phyloP scores from a whole-genome alignment of 2,113 vertebrate genomes.

The Cyanistes caeruleus region DNA sequence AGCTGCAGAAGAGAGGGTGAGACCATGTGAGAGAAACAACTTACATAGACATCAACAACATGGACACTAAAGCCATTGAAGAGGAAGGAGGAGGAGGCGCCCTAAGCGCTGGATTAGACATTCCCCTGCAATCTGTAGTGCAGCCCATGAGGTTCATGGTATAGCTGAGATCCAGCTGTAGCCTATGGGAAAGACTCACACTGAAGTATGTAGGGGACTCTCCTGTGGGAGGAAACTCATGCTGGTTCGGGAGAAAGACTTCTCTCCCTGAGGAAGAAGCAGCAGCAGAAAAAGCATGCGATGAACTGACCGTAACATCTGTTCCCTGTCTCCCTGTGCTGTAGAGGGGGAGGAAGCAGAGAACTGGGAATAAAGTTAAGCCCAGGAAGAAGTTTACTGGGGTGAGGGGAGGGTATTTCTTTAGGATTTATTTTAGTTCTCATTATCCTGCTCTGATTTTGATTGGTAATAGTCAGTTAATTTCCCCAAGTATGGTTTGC shows the following conservation, averaged over 20 bases:
- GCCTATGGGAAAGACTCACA: not conserved
- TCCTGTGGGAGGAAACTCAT: not conserved
- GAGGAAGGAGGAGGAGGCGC: not conserved
- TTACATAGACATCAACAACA: rapidly evolving
- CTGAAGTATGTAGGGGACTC: not conserved
- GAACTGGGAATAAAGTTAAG: not conserved
- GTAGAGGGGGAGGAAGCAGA: not conserved
- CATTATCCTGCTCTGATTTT: not conserved
- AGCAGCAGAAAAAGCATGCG: not conserved
- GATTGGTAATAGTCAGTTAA: not conserved
- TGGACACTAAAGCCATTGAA: not conserved
- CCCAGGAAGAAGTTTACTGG: not conserved
- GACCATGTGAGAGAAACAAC: not conserved
- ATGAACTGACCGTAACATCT: rapidly evolving
- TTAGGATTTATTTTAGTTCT: not conserved
- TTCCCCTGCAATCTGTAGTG: not conserved
- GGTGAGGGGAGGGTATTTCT: not conserved
- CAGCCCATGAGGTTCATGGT: not conserved
- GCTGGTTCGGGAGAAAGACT: not conserved
- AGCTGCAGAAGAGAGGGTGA: not conserved
- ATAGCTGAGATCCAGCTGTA: not conserved
- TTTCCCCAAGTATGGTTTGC: not conserved
- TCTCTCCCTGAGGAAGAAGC: not conserved
- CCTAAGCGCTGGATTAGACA: not conserved
- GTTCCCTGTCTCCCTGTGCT: not conserved